Evolutionary conservation across 2,797 vertebrate genomes (phyloP), one percentile per base, ranked within the genome.

Genomic region (Babyrousa celebensis): DNA sequence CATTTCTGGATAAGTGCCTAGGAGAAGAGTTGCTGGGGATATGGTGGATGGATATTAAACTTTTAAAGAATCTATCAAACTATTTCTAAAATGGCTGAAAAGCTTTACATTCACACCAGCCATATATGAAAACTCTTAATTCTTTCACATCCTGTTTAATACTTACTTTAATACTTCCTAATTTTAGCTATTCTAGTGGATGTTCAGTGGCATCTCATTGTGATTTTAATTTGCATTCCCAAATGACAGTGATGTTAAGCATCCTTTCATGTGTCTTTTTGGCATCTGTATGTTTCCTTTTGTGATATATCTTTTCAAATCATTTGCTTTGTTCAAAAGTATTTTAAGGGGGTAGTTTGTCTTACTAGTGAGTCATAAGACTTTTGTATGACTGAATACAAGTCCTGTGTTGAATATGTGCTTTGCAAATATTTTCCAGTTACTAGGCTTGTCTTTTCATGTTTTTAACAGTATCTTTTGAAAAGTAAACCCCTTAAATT

Each of bases 161-260:
- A 89, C n/a, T 82, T 52, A 4, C 12, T 48, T 48, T 48, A 48
- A 48, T 48, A 17, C 82, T 29, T 32, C 68, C 68, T 77, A 25
- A 71, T 77, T 90, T 70, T 78, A 84, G 54, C 56, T 75, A 17
- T 52, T 70, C 54, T 85, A 43, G 3, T 85, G 25, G n/a, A 8
- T 63, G 0, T 79, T 25, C 23, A 71, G 65, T 54, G 70, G 14
- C 71, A 80, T 71, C 56, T 70, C 56, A 32, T 52, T 84, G 18
- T 77, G 29, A 12, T 77, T 83, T 89, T 84, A 84, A 89, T 84
- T 77, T 89, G n/a, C 40, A 68, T 78, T 77, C 16, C 36, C 36
- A 67, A 84, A 15, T 75, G 48, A 83, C 32, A 77, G 25, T 56
- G 32, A 77, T 67, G 40, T 40, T 60, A 12, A 84, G 14, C 62